Conservation (phyloP, 2,113 vertebrate genomes). For the Pongo abelii region DNA sequence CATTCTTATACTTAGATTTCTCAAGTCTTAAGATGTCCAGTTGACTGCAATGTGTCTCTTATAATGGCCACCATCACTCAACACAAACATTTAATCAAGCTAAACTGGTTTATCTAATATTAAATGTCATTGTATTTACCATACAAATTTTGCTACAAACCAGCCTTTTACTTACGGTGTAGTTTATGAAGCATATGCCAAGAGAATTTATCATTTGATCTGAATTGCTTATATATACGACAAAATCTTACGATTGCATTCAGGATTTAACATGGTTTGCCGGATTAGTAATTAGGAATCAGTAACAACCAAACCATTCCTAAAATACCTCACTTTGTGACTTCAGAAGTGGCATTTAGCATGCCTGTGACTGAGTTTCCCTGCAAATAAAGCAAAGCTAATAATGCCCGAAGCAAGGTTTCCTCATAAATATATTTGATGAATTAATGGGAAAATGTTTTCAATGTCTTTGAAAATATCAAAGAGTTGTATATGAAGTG, state of each 20-base stretch:
- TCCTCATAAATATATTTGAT: background rate
- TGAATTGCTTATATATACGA: background rate
- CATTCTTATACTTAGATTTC: background rate
- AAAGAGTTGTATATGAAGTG: background rate
- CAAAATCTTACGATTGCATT: background rate
- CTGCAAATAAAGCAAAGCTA: background rate
- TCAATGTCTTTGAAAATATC: background rate
- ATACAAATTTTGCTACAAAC: background rate
- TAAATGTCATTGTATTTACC: background rate
- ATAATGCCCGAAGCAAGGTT: background rate
- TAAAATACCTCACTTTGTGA: background rate
- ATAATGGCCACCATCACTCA: background rate
- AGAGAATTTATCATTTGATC: background rate
- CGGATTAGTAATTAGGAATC: background rate
- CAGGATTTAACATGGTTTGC: background rate
- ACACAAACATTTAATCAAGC: background rate
- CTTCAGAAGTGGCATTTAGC: background rate
- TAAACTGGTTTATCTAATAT: background rate
- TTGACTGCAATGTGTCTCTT: background rate
- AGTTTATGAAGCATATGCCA: background rate
- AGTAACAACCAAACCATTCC: background rate
- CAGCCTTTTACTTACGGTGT: background rate
- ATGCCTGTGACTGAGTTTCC: background rate
- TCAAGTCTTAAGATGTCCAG: background rate
- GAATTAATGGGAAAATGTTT: background rate